These are phyloP conservation scores for Dryomyza anilis DNA, from an alignment of 2,888 invertebrate species.

Conservation along the genomic window DNA sequence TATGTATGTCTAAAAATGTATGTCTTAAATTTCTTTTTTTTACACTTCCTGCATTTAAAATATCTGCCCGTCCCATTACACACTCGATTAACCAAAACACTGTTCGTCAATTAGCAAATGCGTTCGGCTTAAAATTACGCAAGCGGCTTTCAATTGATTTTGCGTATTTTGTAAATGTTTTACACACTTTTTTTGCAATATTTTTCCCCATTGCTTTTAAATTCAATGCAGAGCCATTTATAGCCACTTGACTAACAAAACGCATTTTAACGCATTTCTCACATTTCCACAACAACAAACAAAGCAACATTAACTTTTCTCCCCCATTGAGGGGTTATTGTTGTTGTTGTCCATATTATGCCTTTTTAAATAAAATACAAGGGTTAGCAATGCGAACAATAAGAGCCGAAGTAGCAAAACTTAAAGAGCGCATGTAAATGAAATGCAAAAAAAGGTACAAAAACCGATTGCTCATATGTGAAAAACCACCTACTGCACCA, in stretches of 20 bases:
- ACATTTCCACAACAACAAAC: constrained; percentile 7
- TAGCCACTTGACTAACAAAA: no score
- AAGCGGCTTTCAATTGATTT: constrained; percentile 10
- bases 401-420: constrained; percentile 2
- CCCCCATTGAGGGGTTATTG: no score
- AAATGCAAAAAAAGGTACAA: background rate
- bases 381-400: background rate
- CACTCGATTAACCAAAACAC: background rate
- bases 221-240: constrained; percentile 3
- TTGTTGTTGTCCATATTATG: no score
- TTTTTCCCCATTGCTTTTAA: background rate
- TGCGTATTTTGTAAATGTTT: no score
- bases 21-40: no score
- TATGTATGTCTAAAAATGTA: no score
- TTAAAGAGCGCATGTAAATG: background rate
- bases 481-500: background rate
- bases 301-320: background rate
- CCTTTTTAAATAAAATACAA: no score
- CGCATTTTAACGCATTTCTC: constrained; percentile 14
- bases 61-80: no score
- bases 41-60: no score
- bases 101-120: background rate
- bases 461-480: background rate
- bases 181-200: background rate
- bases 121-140: background rate